phyloP scores from a whole-genome alignment of 2,113 vertebrate species.

The Macroglossus sobrinus region DNA sequence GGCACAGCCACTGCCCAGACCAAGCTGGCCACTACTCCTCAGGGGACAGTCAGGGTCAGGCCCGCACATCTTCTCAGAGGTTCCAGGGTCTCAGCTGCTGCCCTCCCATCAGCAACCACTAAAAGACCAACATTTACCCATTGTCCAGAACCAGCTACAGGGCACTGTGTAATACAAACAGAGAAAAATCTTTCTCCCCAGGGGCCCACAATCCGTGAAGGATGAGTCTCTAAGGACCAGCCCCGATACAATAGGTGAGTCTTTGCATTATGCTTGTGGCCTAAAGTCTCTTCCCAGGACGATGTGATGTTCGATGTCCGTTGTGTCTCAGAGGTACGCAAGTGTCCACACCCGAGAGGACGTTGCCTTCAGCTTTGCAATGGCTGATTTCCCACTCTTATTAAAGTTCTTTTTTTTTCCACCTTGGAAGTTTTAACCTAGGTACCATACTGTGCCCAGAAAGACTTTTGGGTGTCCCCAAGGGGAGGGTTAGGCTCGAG shows the following conservation, averaged over 20 bases:
- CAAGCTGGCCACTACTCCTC: not conserved
- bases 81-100: not conserved
- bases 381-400: too few species aligned
- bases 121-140: not conserved
- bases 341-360: not conserved
- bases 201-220: not conserved
- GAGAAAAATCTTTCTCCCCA: not conserved
- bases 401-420: accelerated
- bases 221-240: not conserved
- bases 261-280: not conserved
- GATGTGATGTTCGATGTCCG: too few species aligned
- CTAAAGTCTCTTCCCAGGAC: not conserved
- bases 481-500: not conserved
- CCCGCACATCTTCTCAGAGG: not conserved
- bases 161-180: too few species aligned
- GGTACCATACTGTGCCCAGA: not conserved
- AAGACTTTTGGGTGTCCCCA: not conserved
- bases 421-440: not conserved
- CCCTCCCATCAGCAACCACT: not conserved
- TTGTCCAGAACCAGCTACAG: not conserved
- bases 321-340: not conserved
- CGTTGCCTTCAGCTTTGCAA: not conserved
- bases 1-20: not conserved
- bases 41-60: not conserved
- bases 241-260: not conserved